Evolutionary conservation across 2,113 vertebrate genomes (phyloP).

Genomic region (Hemibagrus wyckioides): DNA sequence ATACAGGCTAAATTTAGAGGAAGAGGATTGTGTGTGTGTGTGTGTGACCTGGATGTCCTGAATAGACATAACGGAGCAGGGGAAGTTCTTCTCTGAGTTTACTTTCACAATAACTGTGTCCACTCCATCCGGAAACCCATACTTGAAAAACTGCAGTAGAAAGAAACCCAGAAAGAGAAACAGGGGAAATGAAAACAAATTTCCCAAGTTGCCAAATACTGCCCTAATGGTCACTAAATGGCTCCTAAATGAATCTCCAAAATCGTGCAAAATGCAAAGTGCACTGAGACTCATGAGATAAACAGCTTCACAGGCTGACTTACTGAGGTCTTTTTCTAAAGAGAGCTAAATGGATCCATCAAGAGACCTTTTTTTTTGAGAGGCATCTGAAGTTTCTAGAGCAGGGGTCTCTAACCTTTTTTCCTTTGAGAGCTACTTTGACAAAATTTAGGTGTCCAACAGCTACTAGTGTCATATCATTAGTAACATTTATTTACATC

Average conservation of each 20-base stretch:
- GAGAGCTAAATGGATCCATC: background rate
- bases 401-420: too few relatives aligned
- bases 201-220: background rate
- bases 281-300: background rate
- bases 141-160: conserved; percentile 88
- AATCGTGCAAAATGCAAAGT: too few relatives aligned
- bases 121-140: conserved; percentile 84
- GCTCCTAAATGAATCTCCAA: background rate
- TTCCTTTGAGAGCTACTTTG: too few relatives aligned
- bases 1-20: background rate
- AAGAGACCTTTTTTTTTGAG: background rate
- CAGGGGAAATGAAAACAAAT: background rate
- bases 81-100: conserved; percentile 86
- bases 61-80: conserved; percentile 95
- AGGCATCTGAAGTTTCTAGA: too few relatives aligned
- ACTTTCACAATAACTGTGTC: conserved; percentile 95
- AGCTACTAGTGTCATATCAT: too few relatives aligned
- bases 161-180: background rate
- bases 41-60: conserved; percentile 90
- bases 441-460: too few relatives aligned
- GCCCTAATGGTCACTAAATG: background rate
- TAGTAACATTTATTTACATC: too few relatives aligned
- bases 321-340: background rate
- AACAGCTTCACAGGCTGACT: background rate
- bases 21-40: background rate